A percentile compares a stretch with the other conserved stretches of the same genome.
phyloP scores from a whole-genome alignment of 2,113 vertebrate genomes.

The Andinoacara biseriatus region DNA sequence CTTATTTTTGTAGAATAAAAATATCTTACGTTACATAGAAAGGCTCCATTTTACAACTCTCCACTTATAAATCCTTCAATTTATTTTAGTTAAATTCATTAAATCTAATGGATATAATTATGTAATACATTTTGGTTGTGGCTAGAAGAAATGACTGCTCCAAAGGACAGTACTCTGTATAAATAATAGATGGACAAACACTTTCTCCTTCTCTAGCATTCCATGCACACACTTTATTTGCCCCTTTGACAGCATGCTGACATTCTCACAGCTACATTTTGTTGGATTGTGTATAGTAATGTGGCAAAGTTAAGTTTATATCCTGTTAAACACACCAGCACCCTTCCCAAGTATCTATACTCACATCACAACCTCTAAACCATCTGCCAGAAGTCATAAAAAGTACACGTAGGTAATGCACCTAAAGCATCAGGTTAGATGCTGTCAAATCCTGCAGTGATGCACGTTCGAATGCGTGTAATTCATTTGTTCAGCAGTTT shows the following conservation, averaged over 20 bases:
- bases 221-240: neutral
- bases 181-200: neutral
- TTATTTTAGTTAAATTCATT: neutral
- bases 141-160: neutral
- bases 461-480: slow-evolving; percentile 30
- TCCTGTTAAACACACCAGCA: neutral
- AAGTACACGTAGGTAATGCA: slow-evolving; percentile 12
- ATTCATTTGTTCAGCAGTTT: slow-evolving; percentile 59
- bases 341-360: slow-evolving; percentile 6
- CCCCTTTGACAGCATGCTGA: neutral
- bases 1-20: too few species aligned
- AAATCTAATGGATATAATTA: neutral
- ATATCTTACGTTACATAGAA: neutral
- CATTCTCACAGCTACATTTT: slow-evolving; percentile 14
- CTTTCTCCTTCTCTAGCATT: neutral
- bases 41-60: neutral
- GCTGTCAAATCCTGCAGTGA: slow-evolving; percentile 25
- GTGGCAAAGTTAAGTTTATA: slow-evolving; percentile 3
- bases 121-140: neutral
- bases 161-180: neutral
- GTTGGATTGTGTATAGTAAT: slow-evolving; percentile 20
- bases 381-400: slow-evolving; percentile 43
- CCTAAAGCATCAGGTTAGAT: slow-evolving; percentile 21
- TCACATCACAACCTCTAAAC: slow-evolving; percentile 12
- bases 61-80: neutral